Base-by-base conservation (phyloP, 2,797 vertebrate genomes). In the Acanthurus tractus region DNA sequence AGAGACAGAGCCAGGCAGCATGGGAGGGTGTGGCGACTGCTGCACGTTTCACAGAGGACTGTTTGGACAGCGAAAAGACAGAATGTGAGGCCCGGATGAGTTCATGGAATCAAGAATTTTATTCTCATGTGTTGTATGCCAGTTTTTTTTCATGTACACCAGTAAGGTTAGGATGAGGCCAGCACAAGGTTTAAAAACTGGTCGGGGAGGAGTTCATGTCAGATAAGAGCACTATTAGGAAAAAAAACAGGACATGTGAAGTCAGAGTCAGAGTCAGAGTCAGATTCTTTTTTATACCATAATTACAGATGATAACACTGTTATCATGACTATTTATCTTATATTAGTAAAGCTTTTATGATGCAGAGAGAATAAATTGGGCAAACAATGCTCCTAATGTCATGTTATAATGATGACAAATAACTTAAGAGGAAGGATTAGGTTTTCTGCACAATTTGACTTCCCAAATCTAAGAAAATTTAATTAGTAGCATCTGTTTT, bases 1-100 rank as follows among this genome's bases (percentile, higher is more conserved):
- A 80, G 77, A 62, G 57, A 73, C 83, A 75, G 57, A 77, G 78
- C 20, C 69, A 36, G 73, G 76, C 83, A 68, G 70, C 71, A 79
- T 20, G 70, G 57, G 76, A 87, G 85, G 90, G 90, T 72, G 89
- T 76, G 91, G 86, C 22, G 59, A n/a, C 58, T n/a, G 54, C 53
- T 70, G 74, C 76, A 62, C 57, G 77, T 68, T 72, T 71, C 85
- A 59, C 50, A 74, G 74, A 75, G 54, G 36, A 42, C 56, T 50
- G 63, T 70, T 55, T 63, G 68, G 77, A 73, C 69, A 62, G 53
- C 6, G 18, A 70, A 40, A 15, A 20, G 22, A 61, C 17, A 38
- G 25, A 68, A 54, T 17, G n/a, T 40, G 53, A 63, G 15, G 62
- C 63, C 78, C 12, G 15, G 38, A 71, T 53, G 68, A 86, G 29